These are phyloP conservation scores for Plodia interpunctella DNA, from an alignment of 1,140 invertebrate genomes.

Conservation along the genomic window DNA sequence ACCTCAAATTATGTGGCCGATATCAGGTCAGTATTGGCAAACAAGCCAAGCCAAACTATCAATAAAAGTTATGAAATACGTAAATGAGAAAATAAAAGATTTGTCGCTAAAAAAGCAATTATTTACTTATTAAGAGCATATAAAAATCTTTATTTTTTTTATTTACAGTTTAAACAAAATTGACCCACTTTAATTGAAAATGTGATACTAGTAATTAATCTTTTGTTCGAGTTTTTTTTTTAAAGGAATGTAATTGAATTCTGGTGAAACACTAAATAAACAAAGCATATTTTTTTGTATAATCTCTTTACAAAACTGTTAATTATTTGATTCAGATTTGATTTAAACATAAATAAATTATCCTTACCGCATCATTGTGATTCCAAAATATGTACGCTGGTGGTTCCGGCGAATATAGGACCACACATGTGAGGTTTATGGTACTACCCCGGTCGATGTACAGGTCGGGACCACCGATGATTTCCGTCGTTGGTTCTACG, in stretches of 20 bases:
- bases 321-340: too few relatives aligned
- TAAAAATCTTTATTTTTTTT: not conserved
- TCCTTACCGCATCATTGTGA: constrained; percentile 89
- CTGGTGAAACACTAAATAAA: not conserved
- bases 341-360: not conserved
- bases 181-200: not conserved
- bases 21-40: too few relatives aligned
- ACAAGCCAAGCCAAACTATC: too few relatives aligned
- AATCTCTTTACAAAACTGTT: too few relatives aligned
- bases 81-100: too few relatives aligned
- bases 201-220: too few relatives aligned
- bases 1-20: too few relatives aligned
- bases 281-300: too few relatives aligned
- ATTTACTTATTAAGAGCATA: too few relatives aligned
- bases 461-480: constrained; percentile 91
- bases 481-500: constrained; percentile 92
- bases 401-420: constrained; percentile 92
- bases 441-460: constrained; percentile 94
- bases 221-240: too few relatives aligned
- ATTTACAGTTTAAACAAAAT: not conserved
- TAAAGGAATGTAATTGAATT: not conserved
- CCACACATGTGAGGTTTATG: constrained; percentile 95
- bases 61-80: too few relatives aligned
- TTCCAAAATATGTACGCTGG: constrained; percentile 96
- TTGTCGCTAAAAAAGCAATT: too few relatives aligned